Base-by-base conservation (phyloP, 2,888 invertebrate species). In the Punctoribates punctum region DNA sequence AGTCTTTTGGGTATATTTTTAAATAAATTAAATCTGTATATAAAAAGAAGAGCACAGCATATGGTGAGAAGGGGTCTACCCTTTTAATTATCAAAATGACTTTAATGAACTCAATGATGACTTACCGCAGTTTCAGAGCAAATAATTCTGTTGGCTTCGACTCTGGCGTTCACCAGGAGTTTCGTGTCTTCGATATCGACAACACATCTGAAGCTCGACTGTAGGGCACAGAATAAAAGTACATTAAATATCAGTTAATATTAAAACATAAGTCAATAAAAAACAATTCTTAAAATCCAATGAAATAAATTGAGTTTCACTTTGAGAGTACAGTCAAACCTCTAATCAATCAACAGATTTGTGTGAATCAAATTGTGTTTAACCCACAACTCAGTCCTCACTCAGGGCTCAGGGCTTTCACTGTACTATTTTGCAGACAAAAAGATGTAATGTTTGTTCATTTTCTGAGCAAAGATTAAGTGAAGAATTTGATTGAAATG, bases 111-210 rank as follows among this genome's bases (percentile, higher is more conserved):
- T 60, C 15, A 60, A 60, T 60, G 34, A 65, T 27, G 2, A 77
- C 85, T 86, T 85, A 88, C 88, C 78, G 91, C 91, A 13, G 93
- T 93, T 86, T 91, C 92, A 82, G 94, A 94, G 85, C 94, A 94
- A 73, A 94, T 91, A 80, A 94, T 92, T 77, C 87, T 87, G 81
- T 90, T 90, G 81, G 90, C 91, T 93, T 92, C 75, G 8, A 81
- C 79, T 81, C 92, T 88, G 0, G 94, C 94, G 76, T 93, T 92
- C 27, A 95, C 88, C 81, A 92, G 88, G 89, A 94, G 91, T 82
- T 93, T 93, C 42, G 93, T 93, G 74, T 90, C 90, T 84, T 95
- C 94, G 82, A 95, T 93, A 82, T 90, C 91, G 25, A 95, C 91
- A 80, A 93, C 91, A 83, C 96, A 96, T 81, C 94, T 90, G 83